phyloP scores from a whole-genome alignment of 1,140 invertebrate genomes.

The Nebria ingens region DNA sequence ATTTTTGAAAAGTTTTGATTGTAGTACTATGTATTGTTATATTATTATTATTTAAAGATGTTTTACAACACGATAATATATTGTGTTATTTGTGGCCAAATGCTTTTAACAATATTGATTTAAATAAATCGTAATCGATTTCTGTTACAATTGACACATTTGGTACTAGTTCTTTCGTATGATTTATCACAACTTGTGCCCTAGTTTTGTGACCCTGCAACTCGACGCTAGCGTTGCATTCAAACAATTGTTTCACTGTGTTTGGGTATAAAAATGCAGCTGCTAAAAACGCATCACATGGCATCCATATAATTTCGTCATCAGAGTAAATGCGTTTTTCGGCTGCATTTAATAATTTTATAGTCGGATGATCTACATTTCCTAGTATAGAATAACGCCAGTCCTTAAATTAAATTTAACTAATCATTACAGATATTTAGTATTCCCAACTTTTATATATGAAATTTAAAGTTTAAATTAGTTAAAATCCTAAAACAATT shows the following conservation, averaged over 20 bases:
- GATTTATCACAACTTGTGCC: conserved; percentile 50
- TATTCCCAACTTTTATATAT: too few species aligned
- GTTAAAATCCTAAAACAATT: too few species aligned
- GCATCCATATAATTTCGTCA: conserved; percentile 33
- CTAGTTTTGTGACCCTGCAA: conserved; percentile 42
- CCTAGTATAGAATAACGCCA: conserved; percentile 44
- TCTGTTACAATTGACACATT: conserved; percentile 44
- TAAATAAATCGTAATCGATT: conserved; percentile 39
- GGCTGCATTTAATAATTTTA: conserved; percentile 42
- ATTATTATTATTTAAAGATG: too few species aligned
- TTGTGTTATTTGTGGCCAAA: conserved; percentile 1
- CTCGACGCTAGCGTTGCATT: conserved; percentile 44
- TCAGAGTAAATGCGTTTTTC: conserved; percentile 36
- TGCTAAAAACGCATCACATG: conserved; percentile 46
- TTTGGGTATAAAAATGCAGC: conserved; percentile 39
- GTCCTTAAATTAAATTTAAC: too few species aligned
- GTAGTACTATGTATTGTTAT: too few species aligned
- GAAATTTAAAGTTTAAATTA: too few species aligned
- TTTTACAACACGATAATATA: too few species aligned
- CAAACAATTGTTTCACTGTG: neutral
- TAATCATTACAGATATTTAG: too few species aligned
- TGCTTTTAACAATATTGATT: conserved; percentile 19
- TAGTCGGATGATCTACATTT: conserved; percentile 30
- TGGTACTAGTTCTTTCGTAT: conserved; percentile 35
- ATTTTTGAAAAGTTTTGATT: too few species aligned